Conservation (phyloP, 2,888 invertebrate genomes). For the Erebia palarica region DNA sequence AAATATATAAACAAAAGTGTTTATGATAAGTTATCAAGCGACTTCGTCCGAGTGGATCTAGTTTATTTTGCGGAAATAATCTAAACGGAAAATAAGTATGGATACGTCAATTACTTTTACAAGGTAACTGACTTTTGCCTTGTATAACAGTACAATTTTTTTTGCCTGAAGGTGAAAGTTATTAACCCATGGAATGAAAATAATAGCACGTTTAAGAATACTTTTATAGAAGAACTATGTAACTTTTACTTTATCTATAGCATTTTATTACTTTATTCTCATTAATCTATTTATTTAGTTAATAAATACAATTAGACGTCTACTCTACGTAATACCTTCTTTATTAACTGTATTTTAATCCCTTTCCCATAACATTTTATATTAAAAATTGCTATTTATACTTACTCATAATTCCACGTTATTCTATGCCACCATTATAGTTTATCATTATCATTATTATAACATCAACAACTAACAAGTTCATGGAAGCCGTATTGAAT, state of each 20-base stretch:
- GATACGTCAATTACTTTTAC: background rate
- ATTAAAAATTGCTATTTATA: constrained; percentile 4
- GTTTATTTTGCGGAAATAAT: too few species aligned
- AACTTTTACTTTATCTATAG: background rate
- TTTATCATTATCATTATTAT: constrained; percentile 1
- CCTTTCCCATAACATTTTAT: background rate
- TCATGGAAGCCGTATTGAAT: constrained; percentile 5
- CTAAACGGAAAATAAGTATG: too few species aligned
- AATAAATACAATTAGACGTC: constrained; percentile 12
- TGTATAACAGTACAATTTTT: background rate
- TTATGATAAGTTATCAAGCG: background rate
- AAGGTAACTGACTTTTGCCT: background rate
- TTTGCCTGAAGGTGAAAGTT: background rate
- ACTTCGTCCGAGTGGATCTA: too few species aligned
- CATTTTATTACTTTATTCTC: background rate
- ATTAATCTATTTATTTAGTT: background rate
- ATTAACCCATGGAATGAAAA: background rate
- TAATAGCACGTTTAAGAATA: background rate
- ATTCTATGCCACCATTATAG: background rate
- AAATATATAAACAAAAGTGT: background rate
- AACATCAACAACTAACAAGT: constrained; percentile 1
- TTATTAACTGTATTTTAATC: constrained; percentile 8
- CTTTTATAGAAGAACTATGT: background rate
- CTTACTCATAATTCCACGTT: constrained; percentile 1
- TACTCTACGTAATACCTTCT: background rate